phyloP scores from a whole-genome alignment of 2,888 invertebrate genomes.

The Lepidocyrtoides sp. region DNA sequence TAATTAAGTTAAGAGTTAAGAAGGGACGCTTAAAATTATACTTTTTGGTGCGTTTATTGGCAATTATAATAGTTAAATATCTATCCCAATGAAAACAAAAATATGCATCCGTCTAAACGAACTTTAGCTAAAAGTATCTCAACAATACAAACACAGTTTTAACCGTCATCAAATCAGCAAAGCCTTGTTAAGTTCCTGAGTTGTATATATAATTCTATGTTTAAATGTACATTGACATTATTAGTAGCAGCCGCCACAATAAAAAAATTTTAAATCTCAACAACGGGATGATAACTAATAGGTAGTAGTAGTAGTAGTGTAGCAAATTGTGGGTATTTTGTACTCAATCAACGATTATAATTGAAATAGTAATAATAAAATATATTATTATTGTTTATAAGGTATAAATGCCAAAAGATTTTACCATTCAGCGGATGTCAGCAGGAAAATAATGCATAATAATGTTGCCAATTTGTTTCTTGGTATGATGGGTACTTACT shows the following conservation, averaged over 20 bases:
- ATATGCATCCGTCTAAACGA: background rate
- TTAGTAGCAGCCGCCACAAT: background rate
- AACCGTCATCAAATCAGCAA: constrained; percentile 59
- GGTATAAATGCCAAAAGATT: background rate
- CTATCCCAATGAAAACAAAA: background rate
- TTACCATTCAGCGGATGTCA: constrained; percentile 10
- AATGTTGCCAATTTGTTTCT: background rate
- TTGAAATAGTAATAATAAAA: background rate
- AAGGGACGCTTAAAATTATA: no score
- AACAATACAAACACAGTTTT: background rate
- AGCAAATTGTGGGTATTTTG: background rate
- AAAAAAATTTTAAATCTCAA: constrained; percentile 22
- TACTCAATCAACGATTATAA: background rate
- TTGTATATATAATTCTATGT: background rate
- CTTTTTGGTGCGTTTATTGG: no score
- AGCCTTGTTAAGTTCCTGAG: constrained; percentile 32
- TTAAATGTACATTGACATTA: background rate
- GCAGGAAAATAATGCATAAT: background rate
- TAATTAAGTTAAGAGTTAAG: no score
- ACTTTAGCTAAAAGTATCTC: constrained; percentile 2
- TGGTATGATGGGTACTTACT: no score
- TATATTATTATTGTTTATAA: background rate
- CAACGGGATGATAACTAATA: constrained; percentile 11
- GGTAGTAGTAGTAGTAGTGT: constrained; percentile 22
- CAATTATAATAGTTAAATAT: background rate